Percentiles rank a stretch among this genome's conserved stretches.
These are phyloP conservation scores for Cisticola juncidis DNA, from an alignment of 2,113 vertebrate species.

Conservation along the genomic window DNA sequence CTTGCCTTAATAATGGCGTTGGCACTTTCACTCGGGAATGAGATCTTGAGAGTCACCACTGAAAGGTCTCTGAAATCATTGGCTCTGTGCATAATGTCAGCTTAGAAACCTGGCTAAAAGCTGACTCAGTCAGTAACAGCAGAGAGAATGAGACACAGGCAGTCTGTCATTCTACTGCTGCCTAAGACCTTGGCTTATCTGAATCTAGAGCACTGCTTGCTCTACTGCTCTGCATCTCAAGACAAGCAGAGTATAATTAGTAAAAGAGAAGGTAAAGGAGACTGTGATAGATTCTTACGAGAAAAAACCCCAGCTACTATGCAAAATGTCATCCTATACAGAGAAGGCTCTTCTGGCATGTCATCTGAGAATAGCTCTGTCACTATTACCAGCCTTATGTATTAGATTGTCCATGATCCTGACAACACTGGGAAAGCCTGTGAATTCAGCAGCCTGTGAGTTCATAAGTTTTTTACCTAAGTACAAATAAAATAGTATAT, in stretches of 20 bases:
- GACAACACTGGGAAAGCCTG: background rate
- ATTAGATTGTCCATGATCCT: background rate
- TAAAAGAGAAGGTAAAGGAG: background rate
- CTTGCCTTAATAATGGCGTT: background rate
- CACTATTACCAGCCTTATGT: background rate
- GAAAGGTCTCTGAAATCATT: background rate
- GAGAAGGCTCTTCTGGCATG: background rate
- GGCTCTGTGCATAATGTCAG: background rate
- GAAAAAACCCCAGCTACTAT: background rate
- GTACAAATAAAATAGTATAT: background rate
- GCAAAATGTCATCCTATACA: background rate
- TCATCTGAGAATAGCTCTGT: background rate
- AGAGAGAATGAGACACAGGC: background rate
- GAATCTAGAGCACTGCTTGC: background rate
- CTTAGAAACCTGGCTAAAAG: background rate
- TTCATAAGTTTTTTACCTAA: background rate
- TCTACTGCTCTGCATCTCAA: background rate
- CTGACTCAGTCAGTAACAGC: background rate
- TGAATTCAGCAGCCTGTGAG: background rate
- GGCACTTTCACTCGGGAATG: accelerated
- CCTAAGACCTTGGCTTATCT: background rate
- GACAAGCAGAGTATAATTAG: background rate
- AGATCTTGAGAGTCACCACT: background rate
- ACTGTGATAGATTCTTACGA: background rate
- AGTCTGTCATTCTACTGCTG: background rate